These are phyloP conservation scores for Philhelius pedissequus DNA, from an alignment of 2,888 invertebrate genomes.

Conservation along the genomic window DNA sequence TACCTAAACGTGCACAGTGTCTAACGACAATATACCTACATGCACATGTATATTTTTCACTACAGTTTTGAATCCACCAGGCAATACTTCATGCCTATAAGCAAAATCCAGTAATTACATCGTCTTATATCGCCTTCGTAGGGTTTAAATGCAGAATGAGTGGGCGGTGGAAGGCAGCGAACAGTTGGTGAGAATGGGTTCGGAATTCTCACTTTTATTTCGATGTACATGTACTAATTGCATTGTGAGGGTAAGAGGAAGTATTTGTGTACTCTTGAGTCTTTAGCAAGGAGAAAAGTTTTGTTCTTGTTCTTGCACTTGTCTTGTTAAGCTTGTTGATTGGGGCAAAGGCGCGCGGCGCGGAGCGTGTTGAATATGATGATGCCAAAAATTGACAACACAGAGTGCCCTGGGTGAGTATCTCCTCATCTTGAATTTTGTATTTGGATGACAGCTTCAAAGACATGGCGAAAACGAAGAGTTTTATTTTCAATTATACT, in stretches of 20 bases:
- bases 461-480: conserved; percentile 26
- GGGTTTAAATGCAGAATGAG: conserved; percentile 19
- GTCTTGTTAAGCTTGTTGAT: conserved; percentile 8
- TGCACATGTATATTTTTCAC: conserved; percentile 2
- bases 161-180: no score
- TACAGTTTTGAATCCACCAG: conserved; percentile 42
- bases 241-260: conserved; percentile 45
- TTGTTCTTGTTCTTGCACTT: conserved; percentile 40
- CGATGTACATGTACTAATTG: conserved; percentile 51
- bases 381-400: conserved; percentile 23
- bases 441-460: conserved; percentile 16
- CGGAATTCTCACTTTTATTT: conserved; percentile 18
- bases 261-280: conserved; percentile 27
- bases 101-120: conserved; percentile 62
- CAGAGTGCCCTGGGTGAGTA: not conserved
- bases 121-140: conserved; percentile 54
- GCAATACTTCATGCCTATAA: conserved; percentile 52
- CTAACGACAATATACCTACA: not conserved
- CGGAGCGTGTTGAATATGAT: conserved; percentile 24
- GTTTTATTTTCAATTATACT: conserved; percentile 62
- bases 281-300: conserved; percentile 18
- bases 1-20: not conserved
- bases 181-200: not conserved
- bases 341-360: not conserved
- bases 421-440: not conserved